Evolutionary conservation across 2,797 vertebrate species (phyloP).

Genomic region (Sebastes nivosus): DNA sequence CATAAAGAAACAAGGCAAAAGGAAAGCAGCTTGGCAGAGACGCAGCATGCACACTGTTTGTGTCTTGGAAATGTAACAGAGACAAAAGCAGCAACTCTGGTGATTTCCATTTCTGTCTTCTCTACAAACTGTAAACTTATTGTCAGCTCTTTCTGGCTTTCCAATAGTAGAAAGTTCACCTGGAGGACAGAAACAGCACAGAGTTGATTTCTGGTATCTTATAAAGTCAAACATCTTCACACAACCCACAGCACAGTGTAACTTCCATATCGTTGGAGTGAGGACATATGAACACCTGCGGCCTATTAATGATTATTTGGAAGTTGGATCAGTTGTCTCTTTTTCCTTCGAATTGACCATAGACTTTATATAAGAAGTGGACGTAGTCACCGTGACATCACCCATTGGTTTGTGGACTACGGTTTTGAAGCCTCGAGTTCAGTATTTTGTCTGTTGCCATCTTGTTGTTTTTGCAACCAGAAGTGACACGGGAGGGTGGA

Average conservation of each 20-base stretch:
- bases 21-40: slow-evolving; percentile 41
- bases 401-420: no score
- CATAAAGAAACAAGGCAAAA: slow-evolving; percentile 41
- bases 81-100: slow-evolving; percentile 15
- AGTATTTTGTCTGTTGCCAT: no score
- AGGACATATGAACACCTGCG: not conserved
- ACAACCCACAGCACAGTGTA: not conserved
- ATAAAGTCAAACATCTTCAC: slow-evolving; percentile 28
- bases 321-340: not conserved
- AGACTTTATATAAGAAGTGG: no score
- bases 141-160: not conserved
- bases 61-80: slow-evolving; percentile 31
- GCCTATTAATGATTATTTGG: not conserved
- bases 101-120: slow-evolving; percentile 14
- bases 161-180: not conserved
- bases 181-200: not conserved
- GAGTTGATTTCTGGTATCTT: slow-evolving; percentile 27
- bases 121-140: not conserved
- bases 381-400: no score
- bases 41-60: slow-evolving; percentile 15
- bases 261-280: not conserved
- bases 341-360: not conserved
- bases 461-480: no score
- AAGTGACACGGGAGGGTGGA: no score
- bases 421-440: no score